Conservation (phyloP, 2,888 invertebrate genomes). For the Gymnoscelis rufifasciata region DNA sequence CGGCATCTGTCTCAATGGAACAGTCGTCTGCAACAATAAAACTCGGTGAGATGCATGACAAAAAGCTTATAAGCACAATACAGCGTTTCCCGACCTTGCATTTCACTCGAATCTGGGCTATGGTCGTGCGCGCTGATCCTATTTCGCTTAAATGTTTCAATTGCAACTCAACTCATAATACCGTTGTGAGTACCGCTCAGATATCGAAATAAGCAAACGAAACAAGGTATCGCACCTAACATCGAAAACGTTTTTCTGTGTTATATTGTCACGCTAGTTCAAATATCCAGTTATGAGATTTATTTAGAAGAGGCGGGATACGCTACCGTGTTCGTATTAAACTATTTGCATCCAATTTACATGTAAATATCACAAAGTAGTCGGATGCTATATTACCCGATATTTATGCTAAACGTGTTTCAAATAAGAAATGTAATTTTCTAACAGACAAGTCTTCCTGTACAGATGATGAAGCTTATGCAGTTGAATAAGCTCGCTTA, state of each 20-base stretch:
- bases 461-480: conserved; percentile 4
- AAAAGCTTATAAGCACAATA: conserved; percentile 66
- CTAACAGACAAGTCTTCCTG: conserved; percentile 17
- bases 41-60: conserved; percentile 64
- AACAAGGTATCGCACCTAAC: conserved; percentile 18
- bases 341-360: conserved; percentile 14
- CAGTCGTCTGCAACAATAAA: conserved; percentile 59
- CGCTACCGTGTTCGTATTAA: conserved; percentile 11
- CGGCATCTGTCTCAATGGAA: conserved; percentile 66
- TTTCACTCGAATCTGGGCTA: conserved; percentile 65
- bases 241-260: neutral
- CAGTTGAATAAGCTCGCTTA: conserved; percentile 16
- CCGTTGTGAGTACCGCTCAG: conserved; percentile 65
- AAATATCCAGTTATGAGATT: conserved; percentile 19
- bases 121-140: conserved; percentile 60
- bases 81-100: conserved; percentile 62
- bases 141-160: conserved; percentile 52
- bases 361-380: conserved; percentile 23
- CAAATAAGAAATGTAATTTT: conserved; percentile 6
- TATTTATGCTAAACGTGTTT: conserved; percentile 16
- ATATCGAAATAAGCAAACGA: conserved; percentile 48
- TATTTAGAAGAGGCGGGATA: conserved; percentile 4
- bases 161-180: conserved; percentile 60
- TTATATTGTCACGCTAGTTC: neutral
- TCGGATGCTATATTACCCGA: conserved; percentile 8